Base-by-base conservation (phyloP, 1,140 invertebrate genomes). In the Panulirus ornatus region DNA sequence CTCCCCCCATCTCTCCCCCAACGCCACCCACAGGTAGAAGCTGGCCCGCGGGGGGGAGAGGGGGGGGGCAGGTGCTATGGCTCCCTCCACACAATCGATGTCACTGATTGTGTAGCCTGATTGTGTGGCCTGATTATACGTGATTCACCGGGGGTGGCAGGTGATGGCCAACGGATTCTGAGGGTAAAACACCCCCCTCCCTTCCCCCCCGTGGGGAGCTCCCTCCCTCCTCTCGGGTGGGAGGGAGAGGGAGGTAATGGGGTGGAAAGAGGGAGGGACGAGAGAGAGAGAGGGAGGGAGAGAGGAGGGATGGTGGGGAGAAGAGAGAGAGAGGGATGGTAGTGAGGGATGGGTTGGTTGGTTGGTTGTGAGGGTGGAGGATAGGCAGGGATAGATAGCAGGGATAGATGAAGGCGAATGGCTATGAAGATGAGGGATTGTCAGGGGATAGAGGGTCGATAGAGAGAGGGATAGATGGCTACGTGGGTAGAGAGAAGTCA, bases 81-180 rank as follows among this genome's bases (percentile, higher is more conserved):
- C 42, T 36, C 63, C 58, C 27, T 30, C 63, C 9, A 6, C 2
- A 44, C 38, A 84, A 84, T 84, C 82, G 40, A 84, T 84, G 82
- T 84, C 63, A 70, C 58, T 84, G 82, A 84, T 73, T 84, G 82
- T 84, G 58, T 40, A 38, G 63, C 40, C 58, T 84, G 82, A 47
- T 44, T 71, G 82, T 84, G 82, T 70, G 78, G 40, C 44, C 42
- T 79, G 76, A 79, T 79, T 79, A 51, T 38, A 40, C 38, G 40
- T 84, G 82, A 84, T 84, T 84, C 82, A 42, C 58, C 16, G 38
- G n/a, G 19, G 27, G 42, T 63, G 9, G 42, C 76, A 79, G 42
- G 27, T 79, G 76, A 79, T 79, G 76, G 76, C 44, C 76, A 79
- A 79, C 76, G 76, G 76, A 79, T 47, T 79, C 76, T 75, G 71